Evolutionary conservation across 1,140 invertebrate species (phyloP).

Genomic region (Melitaea cinxia): DNA sequence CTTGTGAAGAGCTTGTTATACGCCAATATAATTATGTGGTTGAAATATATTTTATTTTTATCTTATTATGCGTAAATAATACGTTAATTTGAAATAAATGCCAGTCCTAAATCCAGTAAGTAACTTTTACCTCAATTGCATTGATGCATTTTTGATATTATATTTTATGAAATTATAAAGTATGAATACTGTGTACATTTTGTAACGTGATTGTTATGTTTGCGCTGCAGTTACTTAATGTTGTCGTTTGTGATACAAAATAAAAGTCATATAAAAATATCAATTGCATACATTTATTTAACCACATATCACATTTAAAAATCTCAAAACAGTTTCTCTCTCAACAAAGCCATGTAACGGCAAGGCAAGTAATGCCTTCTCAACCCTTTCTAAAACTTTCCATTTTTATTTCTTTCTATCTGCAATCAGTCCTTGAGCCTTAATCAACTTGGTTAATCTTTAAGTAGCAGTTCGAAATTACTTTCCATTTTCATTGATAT

Average conservation of each 20-base stretch:
- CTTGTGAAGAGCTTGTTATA: not conserved
- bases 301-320: conserved; percentile 22
- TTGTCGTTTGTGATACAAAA: conserved; percentile 74
- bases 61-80: not conserved
- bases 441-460: no score
- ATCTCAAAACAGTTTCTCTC: no score
- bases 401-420: no score
- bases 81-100: not conserved
- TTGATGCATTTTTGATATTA: conserved; percentile 38
- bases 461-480: no score
- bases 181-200: conserved; percentile 63
- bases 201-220: conserved; percentile 74
- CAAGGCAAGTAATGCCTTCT: no score
- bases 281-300: conserved; percentile 34
- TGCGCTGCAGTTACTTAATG: conserved; percentile 76
- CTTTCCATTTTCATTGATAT: no score
- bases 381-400: no score
- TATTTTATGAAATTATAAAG: conserved; percentile 37
- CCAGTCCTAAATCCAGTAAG: conserved; percentile 2
- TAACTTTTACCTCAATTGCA: conserved; percentile 31
- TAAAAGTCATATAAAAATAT: conserved; percentile 58
- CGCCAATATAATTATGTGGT: not conserved
- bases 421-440: no score
- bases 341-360: no score
- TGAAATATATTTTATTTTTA: not conserved